Conservation (phyloP, 2,888 invertebrate species). For the Xanthorhoe spadicearia region DNA sequence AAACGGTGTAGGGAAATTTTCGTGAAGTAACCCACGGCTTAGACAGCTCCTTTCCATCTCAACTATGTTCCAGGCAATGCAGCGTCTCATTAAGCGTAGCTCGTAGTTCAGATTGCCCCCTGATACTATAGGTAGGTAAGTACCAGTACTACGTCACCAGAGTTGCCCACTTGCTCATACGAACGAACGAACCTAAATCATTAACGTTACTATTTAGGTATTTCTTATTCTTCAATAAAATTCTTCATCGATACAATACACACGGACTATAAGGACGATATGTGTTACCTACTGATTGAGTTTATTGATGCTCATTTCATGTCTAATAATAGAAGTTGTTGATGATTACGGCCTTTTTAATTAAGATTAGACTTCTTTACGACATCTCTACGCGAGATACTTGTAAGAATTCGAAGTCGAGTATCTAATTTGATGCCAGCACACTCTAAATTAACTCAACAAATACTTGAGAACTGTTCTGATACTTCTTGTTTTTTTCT, state of each 20-base stretch:
- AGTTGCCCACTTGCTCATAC: too few relatives aligned
- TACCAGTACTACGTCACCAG: too few relatives aligned
- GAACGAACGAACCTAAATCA: too few relatives aligned
- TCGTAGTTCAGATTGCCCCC: too few relatives aligned
- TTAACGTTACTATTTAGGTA: not conserved
- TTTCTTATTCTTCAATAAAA: not conserved
- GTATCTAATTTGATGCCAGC: not conserved
- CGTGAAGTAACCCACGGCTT: too few relatives aligned
- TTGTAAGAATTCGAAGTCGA: not conserved
- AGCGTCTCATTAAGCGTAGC: too few relatives aligned
- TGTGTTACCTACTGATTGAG: constrained; percentile 22
- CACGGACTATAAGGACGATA: not conserved
- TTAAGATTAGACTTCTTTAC: constrained; percentile 30
- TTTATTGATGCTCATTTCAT: constrained; percentile 16
- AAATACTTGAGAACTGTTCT: not conserved
- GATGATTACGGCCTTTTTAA: constrained; percentile 37
- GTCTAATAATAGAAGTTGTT: constrained; percentile 35
- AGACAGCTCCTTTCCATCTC: too few relatives aligned
- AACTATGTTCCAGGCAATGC: too few relatives aligned
- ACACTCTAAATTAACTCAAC: not conserved
- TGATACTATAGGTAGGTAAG: too few relatives aligned
- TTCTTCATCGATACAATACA: not conserved
- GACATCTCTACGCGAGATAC: not conserved
- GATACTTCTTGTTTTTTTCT: too few relatives aligned
- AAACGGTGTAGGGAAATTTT: too few relatives aligned